Evolutionary conservation across 2,797 vertebrate species (phyloP).

Genomic region (Pelodytes ibericus): DNA sequence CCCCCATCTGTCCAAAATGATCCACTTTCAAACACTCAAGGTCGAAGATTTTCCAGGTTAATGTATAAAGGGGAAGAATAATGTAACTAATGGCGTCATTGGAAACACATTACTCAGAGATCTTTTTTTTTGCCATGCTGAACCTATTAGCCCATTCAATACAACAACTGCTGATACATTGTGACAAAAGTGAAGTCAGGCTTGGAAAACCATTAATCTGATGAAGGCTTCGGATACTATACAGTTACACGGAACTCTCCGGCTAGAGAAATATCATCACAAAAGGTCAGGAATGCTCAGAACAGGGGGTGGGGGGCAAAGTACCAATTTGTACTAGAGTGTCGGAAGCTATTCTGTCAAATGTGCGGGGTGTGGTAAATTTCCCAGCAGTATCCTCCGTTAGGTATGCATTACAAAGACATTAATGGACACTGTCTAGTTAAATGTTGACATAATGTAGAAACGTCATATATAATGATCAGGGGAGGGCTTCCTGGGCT

Average conservation of each 20-base stretch:
- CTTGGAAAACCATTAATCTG: neutral
- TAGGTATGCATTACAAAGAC: no score
- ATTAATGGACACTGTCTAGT: no score
- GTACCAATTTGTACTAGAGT: neutral
- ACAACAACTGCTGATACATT: neutral
- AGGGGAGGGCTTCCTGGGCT: no score
- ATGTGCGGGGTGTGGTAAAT: neutral
- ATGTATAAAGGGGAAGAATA: neutral
- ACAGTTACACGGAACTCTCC: neutral
- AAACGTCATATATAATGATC: no score
- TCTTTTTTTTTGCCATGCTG: neutral
- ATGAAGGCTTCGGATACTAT: neutral
- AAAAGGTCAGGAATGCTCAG: neutral
- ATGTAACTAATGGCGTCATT: neutral
- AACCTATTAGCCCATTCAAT: neutral
- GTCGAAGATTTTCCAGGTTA: neutral
- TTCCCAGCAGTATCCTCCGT: no score
- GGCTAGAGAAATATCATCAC: conserved; percentile 8
- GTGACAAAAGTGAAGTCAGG: conserved; percentile 1
- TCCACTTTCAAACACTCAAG: no score
- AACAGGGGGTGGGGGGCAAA: neutral
- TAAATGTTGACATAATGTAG: no score
- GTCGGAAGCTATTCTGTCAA: neutral
- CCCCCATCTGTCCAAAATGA: no score
- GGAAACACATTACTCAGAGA: neutral